Conservation (phyloP, 2,888 invertebrate species). For the Artemia sp. region DNA sequence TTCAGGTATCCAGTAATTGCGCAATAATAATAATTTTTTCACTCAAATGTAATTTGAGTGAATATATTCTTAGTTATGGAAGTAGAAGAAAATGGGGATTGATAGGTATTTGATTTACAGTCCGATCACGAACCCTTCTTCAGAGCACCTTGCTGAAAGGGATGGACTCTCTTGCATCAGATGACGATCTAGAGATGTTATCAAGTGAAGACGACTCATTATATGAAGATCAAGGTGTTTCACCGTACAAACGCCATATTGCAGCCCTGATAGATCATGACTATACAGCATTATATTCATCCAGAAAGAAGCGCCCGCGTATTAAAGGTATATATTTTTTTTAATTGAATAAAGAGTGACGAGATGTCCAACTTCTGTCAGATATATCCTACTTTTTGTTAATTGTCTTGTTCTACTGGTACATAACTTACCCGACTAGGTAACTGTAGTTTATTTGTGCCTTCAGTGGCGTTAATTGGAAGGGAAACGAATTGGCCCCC, state of each 20-base stretch:
- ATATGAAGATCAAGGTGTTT: background rate
- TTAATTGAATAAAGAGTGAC: too few species aligned
- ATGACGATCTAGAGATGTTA: conserved; percentile 9
- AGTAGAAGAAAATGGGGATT: too few species aligned
- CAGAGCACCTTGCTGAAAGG: background rate
- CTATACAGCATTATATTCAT: background rate
- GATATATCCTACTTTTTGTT: background rate
- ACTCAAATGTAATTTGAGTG: too few species aligned
- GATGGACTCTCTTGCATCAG: conserved; percentile 1
- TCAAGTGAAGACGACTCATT: conserved; percentile 4
- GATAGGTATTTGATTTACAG: background rate
- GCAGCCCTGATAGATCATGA: background rate
- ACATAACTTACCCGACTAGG: background rate
- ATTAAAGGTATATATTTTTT: background rate
- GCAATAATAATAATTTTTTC: too few species aligned
- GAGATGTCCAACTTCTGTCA: too few species aligned
- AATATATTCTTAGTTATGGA: too few species aligned
- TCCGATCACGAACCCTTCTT: conserved; percentile 5
- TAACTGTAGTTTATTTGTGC: background rate
- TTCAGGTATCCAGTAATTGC: too few species aligned
- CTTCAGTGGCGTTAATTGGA: background rate
- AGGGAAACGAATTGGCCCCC: background rate
- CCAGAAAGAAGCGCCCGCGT: conserved; percentile 1
- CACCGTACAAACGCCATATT: background rate
- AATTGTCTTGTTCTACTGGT: background rate